A percentile compares a stretch with the other conserved stretches of the same genome.
Conservation (phyloP, 1,140 invertebrate species). For the Sogatella furcifera region DNA sequence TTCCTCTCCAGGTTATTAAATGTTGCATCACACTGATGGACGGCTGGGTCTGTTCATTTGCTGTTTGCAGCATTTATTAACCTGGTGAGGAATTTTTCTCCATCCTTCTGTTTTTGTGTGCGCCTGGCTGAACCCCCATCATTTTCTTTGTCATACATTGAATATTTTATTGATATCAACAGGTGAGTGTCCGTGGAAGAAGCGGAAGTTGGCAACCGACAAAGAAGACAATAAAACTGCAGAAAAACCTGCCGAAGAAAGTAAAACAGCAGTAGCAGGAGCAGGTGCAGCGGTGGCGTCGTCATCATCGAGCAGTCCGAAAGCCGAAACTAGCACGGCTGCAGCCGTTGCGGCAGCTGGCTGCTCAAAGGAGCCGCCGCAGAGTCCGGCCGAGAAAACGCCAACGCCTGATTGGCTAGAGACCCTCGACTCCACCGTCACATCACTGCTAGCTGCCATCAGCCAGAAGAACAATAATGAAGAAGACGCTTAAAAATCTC, state of each 20-base stretch:
- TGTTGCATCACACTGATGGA: no score
- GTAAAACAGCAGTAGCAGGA: not conserved
- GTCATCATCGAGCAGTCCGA: not conserved
- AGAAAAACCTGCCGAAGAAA: not conserved
- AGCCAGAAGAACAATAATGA: constrained; percentile 8
- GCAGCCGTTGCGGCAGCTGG: not conserved
- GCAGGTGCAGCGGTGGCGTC: not conserved
- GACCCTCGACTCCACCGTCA: not conserved
- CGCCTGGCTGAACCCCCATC: no score
- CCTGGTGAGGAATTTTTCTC: no score
- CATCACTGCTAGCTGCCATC: constrained; percentile 1
- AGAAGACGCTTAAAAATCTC: not conserved
- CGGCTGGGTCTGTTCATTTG: no score
- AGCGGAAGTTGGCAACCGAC: not conserved
- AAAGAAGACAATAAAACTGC: not conserved
- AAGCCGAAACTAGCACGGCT: not conserved
- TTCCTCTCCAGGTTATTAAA: no score
- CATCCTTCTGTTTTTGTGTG: no score
- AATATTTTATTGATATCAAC: not conserved
- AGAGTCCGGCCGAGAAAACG: not conserved
- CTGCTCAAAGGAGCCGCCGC: constrained; percentile 3
- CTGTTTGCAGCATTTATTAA: no score
- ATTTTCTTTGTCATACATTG: no score
- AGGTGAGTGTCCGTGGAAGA: not conserved
- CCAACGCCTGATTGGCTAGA: constrained; percentile 3